These are phyloP conservation scores for Peromyscus maniculatus DNA, from an alignment of 2,113 vertebrate genomes.

Conservation along the genomic window DNA sequence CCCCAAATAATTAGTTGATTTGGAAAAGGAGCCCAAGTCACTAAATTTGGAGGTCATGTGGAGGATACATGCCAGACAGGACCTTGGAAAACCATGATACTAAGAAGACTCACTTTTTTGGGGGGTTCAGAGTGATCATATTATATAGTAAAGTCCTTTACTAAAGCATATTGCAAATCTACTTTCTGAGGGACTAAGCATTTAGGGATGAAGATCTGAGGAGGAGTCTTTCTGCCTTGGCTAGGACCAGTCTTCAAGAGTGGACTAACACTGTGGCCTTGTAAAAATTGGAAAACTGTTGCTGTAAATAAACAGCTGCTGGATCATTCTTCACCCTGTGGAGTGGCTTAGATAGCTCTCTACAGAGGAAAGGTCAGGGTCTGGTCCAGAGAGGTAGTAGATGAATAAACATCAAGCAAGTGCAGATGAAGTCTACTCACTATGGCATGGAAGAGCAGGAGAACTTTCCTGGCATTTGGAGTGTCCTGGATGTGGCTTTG, in stretches of 20 bases:
- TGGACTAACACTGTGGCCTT: not conserved
- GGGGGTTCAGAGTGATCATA: not conserved
- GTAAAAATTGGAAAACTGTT: not conserved
- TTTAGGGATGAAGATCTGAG: not conserved
- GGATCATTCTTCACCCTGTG: not conserved
- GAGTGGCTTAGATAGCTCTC: not conserved
- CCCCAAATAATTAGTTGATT: not conserved
- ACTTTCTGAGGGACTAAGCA: not conserved
- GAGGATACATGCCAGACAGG: not conserved
- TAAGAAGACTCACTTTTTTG: not conserved
- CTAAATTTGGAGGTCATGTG: not conserved
- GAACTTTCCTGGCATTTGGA: no score
- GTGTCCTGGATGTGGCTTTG: not conserved
- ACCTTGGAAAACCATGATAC: no score
- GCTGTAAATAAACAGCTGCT: not conserved
- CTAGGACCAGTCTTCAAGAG: not conserved
- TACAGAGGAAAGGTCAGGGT: not conserved
- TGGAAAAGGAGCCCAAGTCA: not conserved
- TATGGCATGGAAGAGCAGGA: no score
- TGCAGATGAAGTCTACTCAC: no score
- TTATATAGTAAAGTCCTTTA: not conserved
- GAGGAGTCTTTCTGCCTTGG: not conserved
- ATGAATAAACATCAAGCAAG: no score
- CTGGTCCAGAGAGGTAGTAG: not conserved
- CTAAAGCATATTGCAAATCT: not conserved